Evolutionary conservation across 1,140 invertebrate species (phyloP), one percentile per base, ranked within the genome.

Genomic region (Diorhabda elongata): DNA sequence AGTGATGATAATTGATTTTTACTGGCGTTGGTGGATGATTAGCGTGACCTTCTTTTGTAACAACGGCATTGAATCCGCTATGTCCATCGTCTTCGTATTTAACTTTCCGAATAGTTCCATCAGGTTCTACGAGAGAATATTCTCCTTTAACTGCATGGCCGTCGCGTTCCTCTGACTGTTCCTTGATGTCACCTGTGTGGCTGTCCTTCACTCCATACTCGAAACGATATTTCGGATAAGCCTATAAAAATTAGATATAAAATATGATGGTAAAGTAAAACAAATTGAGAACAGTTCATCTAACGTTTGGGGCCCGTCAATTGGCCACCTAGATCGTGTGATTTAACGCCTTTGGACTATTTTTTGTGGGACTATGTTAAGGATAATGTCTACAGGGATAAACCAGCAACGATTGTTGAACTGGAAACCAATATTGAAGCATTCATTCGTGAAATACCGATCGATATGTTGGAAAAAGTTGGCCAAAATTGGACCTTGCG

Each of bases 1-100:
- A 61, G 61, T 62, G 58, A 11, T 59, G 61, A 43, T 62, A 62
- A 6, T 58, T 41, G 42, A 65, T 8, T 58, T 72, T 72, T 8
- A 43, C 58, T 5, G 42, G 52, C 57, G 64, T 64, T 6, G 44
- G 57, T 42, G 72, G 72, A 68, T 75, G 73, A 9, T 69, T 58
- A n/a, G 73, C 73, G 11, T 75, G 69, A 56, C 73, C 73, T 26
- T 65, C 45, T 45, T 64, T 71, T 57, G 72, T 75, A 8, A 75
- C 73, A 42, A 75, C 61, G 41, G 74, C 74, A 60, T 75, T 75
- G 68, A 75, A 75, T 4, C 73, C 71, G 63, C 84, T 84, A 68
- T 84, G 82, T 64, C 81, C 82, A 73, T 85, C 83, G 73, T 84
- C 83, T 42, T 83, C 81, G 76, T 86, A 86, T 71, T 83, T 76